These are phyloP conservation scores for Alcedo atthis DNA, from an alignment of 2,797 vertebrate species.

Conservation along the genomic window DNA sequence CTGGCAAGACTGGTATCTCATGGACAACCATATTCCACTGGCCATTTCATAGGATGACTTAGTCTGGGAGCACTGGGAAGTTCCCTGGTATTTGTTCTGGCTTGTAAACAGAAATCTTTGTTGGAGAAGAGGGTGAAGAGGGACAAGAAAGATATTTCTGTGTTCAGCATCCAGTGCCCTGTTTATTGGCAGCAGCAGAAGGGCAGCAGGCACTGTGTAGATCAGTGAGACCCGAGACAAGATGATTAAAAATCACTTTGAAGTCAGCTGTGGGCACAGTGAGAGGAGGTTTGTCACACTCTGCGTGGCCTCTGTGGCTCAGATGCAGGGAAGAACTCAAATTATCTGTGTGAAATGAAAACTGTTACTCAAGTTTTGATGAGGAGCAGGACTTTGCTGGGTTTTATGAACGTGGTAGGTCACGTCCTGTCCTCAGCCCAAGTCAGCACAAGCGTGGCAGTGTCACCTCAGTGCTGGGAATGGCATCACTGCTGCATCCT, in stretches of 20 bases:
- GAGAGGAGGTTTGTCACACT: neutral
- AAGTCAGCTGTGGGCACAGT: neutral
- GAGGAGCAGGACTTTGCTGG: neutral
- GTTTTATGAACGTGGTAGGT: rapidly evolving
- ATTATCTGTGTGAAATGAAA: neutral
- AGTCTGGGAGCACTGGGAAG: neutral
- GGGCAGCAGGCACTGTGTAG: neutral
- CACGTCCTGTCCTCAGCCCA: rapidly evolving
- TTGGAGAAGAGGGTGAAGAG: neutral
- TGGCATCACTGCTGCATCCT: neutral
- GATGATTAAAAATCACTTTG: neutral
- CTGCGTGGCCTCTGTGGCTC: neutral
- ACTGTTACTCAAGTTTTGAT: neutral
- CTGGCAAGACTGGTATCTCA: neutral
- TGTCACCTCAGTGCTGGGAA: neutral
- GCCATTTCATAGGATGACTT: neutral
- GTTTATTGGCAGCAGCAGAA: neutral
- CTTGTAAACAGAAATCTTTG: neutral
- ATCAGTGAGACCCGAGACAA: neutral
- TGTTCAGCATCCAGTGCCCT: neutral
- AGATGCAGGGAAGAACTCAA: neutral
- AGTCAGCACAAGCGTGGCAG: neutral
- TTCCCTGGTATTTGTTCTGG: neutral
- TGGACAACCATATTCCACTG: neutral
- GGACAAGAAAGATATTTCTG: neutral